Evolutionary conservation across 2,888 invertebrate species (phyloP), one percentile per base, ranked within the genome.

Genomic region (Cheiracanthium punctorium): DNA sequence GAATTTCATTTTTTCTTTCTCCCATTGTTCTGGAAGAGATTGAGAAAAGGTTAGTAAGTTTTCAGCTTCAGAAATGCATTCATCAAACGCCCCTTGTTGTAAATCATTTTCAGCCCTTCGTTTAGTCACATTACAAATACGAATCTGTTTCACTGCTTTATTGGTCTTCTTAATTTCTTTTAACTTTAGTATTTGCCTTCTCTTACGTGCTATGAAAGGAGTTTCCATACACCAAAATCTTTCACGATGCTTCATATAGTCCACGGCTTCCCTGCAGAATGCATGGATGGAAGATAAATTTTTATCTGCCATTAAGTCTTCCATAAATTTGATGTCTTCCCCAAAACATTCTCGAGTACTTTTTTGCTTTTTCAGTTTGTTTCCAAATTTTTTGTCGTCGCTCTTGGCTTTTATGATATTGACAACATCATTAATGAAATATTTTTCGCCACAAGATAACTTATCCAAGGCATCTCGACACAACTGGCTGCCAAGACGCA

Each of bases 401-500:
- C 64, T 20, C 10, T 10, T 5, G 1, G 29, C 20, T 32, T n/a
- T 48, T 0, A 12, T 7, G 17, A 65, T 28, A 14, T 10, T 7
- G 1, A 20, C 7, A n/a, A 77, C 10, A 17, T 82, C 82, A 4
- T 29, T 12, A 5, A 8, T 24, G 7, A 17, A 24, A 2, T 71
- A 10, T 7, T 29, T 65, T 29, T 37, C 12, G 8, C 29, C 73
- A 43, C 20, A 17, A 8, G 1, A 33, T 0, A 77, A 77, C 48
- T 77, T 82, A 14, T 17, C n/a, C 29, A 80, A 52, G 4, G 85
- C 43, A 12, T 85, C 58, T 30, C 70, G 17, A 28, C 85, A 85
- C 1, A 80, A 28, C 17, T 85, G 79, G n/a, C 64, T 43, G 0
- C 85, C 73, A 5, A 74, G n/a, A 10, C 64, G 72, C 52, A 85